Evolutionary conservation across 2,888 invertebrate genomes (phyloP), one percentile per base, ranked within the genome.

Genomic region (Conops quadrifasciatus): DNA sequence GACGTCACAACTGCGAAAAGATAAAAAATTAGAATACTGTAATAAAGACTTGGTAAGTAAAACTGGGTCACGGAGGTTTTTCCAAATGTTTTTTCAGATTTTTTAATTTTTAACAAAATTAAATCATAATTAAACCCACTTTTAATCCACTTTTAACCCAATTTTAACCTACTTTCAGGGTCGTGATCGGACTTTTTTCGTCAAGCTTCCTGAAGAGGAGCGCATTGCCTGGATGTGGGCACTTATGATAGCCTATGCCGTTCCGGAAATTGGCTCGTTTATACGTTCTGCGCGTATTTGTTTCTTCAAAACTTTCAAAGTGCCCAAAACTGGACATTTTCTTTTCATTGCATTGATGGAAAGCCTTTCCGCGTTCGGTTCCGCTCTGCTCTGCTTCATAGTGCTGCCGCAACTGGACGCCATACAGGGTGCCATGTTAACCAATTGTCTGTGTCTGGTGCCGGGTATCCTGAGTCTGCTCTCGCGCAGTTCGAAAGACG

Each of bases 221-320:
- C 90, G 95, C 69, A 92, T 96, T 75, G 94, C 93, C 62, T 96
- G 96, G 96, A 93, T 95, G 85, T 97, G 97, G 96, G 94, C 94
- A 73, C 85, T 97, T 66, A 87, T 96, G 68, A 92, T 96, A 76
- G 94, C 94, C 2, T 95, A 94, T 81, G 90, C 94, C 49, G 91
- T 96, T 66, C 97, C 97, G 0, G 97, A 97, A 87, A 87, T 95
- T 71, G 94, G 97, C 68, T 91, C 94, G 2, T 87, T 96, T 74
- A 92, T 97, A 79, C 89, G 96, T 70, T 91, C 96, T 30, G 88
- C 91, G 67, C 90, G 96, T 80, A 96, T 96, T 83, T 95, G 95
- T 84, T 92, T 94, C 83, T 96, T 96, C 88, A 96, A 96, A 84
- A 92, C 94, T 0, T 94, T 92, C 82, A 92, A 91, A 84, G 90